Base-by-base conservation (phyloP, 2,113 vertebrate species). In the Colinus virginianus region DNA sequence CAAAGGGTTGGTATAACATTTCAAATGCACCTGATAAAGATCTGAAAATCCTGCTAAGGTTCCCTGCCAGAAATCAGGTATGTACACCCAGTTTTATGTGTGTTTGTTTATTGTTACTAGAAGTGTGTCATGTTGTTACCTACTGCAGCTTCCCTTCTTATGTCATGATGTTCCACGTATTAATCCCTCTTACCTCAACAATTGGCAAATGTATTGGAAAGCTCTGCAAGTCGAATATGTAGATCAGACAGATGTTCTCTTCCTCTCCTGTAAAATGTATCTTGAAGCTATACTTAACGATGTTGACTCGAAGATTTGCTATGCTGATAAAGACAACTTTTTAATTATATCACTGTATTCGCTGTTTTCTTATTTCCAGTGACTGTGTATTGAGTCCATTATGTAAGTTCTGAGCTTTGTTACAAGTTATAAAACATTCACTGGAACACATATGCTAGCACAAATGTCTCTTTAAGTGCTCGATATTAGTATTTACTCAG, bases 1-100 rank as follows among this genome's bases (percentile, higher is more conserved):
- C 42, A 66, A 67, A 51, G n/a, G 71, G 92, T 80, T 97, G 96
- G 97, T 88, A 90, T 92, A 96, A 81, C 42, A 95, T 97, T 87
- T 93, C 93, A 75, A 66, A 87, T 30, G 94, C 78, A 86, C 83
- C 56, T 77, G 95, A 94, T 89, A 97, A 95, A 91, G 96, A 96
- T 81, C 87, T 96, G 82, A 90, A 93, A 93, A 87, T 97, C 62
- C 79, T 78, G 51, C 92, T 96, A 67, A 64, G 38, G 87, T 86
- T 94, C n/a, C 83, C 71, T 90, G 66, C 61, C 61, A 91, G 36
- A 90, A 84, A 81, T 76, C 85, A 97, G 97, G 97, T 97, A 96
- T 56, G 94, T 94, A 88, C 43, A 88, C 69, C 38, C 46, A 87
- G 26, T 43, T 94, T 81, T 78, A 40, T 90, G 45, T 11, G 1